Base-by-base conservation (phyloP, 2,888 invertebrate genomes). In the Reticulitermes lucifugus region DNA sequence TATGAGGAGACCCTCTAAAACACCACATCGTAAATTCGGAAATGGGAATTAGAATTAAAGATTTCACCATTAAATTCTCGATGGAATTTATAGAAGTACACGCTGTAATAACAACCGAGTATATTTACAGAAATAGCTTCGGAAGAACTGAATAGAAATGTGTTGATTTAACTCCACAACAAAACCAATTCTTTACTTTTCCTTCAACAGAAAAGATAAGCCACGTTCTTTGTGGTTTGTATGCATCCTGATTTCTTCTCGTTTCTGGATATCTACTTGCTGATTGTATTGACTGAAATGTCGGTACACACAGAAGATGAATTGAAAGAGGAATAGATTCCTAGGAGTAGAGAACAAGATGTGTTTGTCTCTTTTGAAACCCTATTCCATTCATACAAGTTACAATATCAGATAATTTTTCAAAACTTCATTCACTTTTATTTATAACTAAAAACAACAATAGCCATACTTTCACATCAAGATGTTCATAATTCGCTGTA, bases 131-230 rank as follows among this genome's bases (percentile, higher is more conserved):
- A 55, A 18, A 55, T 55, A 55, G 18, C 1, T 18, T 55, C 18
- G 18, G 14, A 5, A 18, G 55, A 55, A 55, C 18, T 55, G 55
- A 65, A 25, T n/a, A 25, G 25, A n/a, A 65, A 25, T 65, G 9
- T 25, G 65, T 65, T 65, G 65, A 65, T n/a, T n/a, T 65, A 65
- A 65, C 25, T 65, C 65, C n/a, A 14, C 65, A 65, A 65, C 65
- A 65, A n/a, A 65, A 65, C 25, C n/a, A n/a, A 10, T 25, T 65
- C 25, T 14, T 65, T 65, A n/a, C 65, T 65, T 65, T n/a, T 3
- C 65, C 9, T 18, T 65, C 25, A 65, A 10, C 1, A 65, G 65
- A 6, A 25, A 65, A 6, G 65, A 65, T 65, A 65, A 65, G 65
- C 9, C 65, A 65, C 2, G 65, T 65, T n/a, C 65, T 65, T 65